phyloP scores from a whole-genome alignment of 2,888 invertebrate species.

The Orthonychiurus folsomi region DNA sequence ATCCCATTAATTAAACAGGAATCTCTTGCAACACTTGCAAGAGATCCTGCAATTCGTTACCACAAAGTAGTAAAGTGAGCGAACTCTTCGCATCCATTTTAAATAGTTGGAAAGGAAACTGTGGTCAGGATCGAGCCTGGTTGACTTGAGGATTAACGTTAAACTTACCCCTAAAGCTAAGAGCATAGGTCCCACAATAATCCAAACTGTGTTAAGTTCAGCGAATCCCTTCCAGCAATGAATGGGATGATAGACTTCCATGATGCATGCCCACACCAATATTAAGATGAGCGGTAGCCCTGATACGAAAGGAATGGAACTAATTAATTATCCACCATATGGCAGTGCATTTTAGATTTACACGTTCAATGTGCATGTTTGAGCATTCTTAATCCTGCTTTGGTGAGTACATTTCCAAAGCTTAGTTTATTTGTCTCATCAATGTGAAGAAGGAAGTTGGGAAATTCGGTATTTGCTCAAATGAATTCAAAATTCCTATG shows the following conservation, averaged over 20 bases:
- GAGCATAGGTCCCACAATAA: constrained; percentile 43
- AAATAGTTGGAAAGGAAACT: no score
- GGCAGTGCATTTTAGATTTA: no score
- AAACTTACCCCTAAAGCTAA: constrained; percentile 42
- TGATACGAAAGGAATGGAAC: constrained; percentile 39
- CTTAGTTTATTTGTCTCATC: no score
- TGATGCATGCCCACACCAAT: constrained; percentile 46
- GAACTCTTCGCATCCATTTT: no score
- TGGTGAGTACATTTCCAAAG: no score
- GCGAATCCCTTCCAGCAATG: constrained; percentile 43
- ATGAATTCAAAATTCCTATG: no score
- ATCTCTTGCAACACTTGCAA: neutral
- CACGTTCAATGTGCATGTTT: no score
- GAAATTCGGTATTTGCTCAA: no score
- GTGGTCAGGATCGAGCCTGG: neutral
- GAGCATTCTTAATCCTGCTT: no score
- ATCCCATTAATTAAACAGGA: neutral
- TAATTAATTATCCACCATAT: neutral
- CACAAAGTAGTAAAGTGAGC: neutral
- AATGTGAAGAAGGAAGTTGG: no score
- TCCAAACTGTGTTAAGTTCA: constrained; percentile 41
- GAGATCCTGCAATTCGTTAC: neutral
- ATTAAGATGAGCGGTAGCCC: constrained; percentile 48
- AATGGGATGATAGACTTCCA: constrained; percentile 38
- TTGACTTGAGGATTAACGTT: neutral